Evolutionary conservation across 2,797 vertebrate genomes (phyloP).

Genomic region (Agapornis canus): DNA sequence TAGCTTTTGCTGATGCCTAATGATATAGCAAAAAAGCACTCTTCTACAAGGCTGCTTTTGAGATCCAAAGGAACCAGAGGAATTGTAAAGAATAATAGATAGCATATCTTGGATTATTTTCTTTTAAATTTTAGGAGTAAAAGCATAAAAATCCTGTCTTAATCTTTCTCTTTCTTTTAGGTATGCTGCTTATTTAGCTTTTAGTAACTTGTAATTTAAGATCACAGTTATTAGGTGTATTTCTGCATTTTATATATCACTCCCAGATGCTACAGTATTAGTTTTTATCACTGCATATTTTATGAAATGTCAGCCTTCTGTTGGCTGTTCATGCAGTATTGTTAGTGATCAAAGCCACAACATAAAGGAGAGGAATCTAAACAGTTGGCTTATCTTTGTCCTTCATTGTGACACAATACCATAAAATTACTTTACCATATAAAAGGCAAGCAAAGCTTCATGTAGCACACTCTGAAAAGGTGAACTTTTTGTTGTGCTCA

Average conservation of each 20-base stretch:
- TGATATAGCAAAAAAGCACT: conserved; percentile 6
- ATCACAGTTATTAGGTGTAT: conserved; percentile 87
- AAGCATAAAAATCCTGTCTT: conserved; percentile 49
- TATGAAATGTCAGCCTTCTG: conserved; percentile 90
- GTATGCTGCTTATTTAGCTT: conserved; percentile 79
- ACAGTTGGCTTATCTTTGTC: conserved; percentile 84
- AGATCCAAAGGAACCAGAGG: conserved; percentile 23
- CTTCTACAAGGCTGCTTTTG: conserved; percentile 62
- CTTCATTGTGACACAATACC: conserved; percentile 80
- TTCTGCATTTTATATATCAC: conserved; percentile 86
- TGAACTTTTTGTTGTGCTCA: conserved; percentile 53
- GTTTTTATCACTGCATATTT: conserved; percentile 90
- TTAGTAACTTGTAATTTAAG: conserved; percentile 85
- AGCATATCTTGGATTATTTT: conserved; percentile 62
- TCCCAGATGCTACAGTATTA: conserved; percentile 88
- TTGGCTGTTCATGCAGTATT: conserved; percentile 85
- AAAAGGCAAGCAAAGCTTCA: conserved; percentile 60
- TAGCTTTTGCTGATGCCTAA: conserved; percentile 53
- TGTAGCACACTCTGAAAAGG: conserved; percentile 39
- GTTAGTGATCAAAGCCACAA: conserved; percentile 88
- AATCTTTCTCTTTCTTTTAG: conserved; percentile 63
- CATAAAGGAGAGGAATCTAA: conserved; percentile 83
- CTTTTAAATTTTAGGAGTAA: conserved; percentile 46
- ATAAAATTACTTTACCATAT: conserved; percentile 76
- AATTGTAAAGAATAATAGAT: conserved; percentile 53